Evolutionary conservation across 2,113 vertebrate genomes (phyloP), one percentile per base, ranked within the genome.

Genomic region (Cyprinus carpio): DNA sequence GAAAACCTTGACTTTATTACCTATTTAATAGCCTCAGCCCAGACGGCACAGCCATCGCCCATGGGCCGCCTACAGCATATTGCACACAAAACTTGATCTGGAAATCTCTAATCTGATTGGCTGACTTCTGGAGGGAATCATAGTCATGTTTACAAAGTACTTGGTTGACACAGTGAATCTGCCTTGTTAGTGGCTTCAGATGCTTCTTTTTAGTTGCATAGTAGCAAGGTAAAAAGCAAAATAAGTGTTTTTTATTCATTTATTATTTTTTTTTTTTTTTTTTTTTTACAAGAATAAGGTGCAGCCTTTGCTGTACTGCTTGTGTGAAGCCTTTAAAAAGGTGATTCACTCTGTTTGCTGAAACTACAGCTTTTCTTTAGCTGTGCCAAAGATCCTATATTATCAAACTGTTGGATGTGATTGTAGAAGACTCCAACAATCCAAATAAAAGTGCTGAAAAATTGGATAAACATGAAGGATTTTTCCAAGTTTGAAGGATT

Each of bases 401-500:
- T 2, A 54, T 34, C 16, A 67, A 65, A 62, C 60, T 23, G 15
- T 43, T n/a, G 27, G 23, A 29, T 46, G 27, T n/a, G 43, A 77
- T 37, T 54, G 29, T 6, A n/a, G 18, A 60, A n/a, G 6, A 20
- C 76, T 75, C 74, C 12, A 51, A 29, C 51, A 60, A 62, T 79
- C 51, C 23, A 34, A 34, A 62, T 7, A 62, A 34, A 51, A 58
- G 20, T 75, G 64, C 76, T 67, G 64, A 71, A 84, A 85, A 87
- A 69, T 76, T 58, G 49, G 60, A 81, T 85, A 71, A 85, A 80
- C 67, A 78, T 85, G 18, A 29, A 79, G 62, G 9, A 11, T 31
- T n/a, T 75, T 29, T 56, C 4, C 18, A 72, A 9, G 29, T 72
- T 82, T 82, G 46, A 65, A 83, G 31, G 81, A 81, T 67, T 89